Percentiles rank a stretch among this genome's conserved stretches.
Evolutionary conservation across 2,113 vertebrate genomes (phyloP).

Genomic region (Microtus ochrogaster): DNA sequence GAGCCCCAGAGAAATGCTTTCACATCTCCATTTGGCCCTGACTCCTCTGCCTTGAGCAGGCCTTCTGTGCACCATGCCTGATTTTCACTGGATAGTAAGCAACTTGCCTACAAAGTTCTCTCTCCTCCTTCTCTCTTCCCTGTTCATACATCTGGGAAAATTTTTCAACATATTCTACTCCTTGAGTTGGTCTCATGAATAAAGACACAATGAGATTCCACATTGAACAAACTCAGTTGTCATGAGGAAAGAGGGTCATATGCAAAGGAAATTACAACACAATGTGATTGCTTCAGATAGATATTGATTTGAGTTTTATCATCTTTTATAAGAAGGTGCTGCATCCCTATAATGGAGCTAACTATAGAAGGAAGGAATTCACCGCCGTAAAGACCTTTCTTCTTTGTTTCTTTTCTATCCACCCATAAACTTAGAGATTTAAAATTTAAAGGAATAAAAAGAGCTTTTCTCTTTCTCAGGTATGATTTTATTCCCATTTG

Average conservation of each 20-base stretch:
- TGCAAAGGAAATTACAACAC: background rate
- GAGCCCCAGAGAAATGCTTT: background rate
- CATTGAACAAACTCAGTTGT: background rate
- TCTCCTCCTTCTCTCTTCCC: background rate
- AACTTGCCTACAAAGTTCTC: background rate
- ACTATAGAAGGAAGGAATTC: background rate
- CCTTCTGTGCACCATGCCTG: background rate
- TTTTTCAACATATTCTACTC: background rate
- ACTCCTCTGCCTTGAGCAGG: background rate
- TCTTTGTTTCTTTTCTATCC: background rate
- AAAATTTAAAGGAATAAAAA: background rate
- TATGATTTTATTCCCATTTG: background rate
- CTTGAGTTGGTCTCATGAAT: background rate
- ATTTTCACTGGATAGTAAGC: background rate
- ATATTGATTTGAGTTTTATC: conserved; percentile 1
- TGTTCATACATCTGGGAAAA: background rate
- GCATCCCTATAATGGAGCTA: background rate
- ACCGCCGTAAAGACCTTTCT: background rate
- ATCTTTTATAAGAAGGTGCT: background rate
- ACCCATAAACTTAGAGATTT: background rate
- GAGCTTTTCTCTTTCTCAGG: background rate
- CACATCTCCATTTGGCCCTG: background rate
- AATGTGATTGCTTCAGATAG: background rate
- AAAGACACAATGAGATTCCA: background rate
- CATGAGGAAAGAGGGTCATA: background rate